Conservation (phyloP, 2,113 vertebrate species). For the Phalacrocorax carbo region DNA sequence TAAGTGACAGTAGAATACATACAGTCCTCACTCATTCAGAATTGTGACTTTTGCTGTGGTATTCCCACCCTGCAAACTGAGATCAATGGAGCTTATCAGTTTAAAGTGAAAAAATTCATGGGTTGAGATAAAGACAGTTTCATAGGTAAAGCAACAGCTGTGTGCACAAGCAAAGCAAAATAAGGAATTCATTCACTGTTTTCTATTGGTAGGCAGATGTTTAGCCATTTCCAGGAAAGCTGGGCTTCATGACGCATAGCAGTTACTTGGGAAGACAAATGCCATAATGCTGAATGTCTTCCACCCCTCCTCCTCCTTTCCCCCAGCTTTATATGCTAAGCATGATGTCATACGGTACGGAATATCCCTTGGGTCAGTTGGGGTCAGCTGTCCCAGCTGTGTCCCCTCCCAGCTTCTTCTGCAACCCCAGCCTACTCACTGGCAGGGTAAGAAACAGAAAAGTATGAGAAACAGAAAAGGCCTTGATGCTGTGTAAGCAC, state of each 20-base stretch:
- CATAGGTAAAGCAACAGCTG: background rate
- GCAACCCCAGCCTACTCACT: background rate
- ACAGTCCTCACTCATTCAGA: background rate
- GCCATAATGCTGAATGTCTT: background rate
- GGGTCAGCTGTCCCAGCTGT: background rate
- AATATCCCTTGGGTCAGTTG: background rate
- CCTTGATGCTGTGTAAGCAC: background rate
- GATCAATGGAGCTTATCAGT: background rate
- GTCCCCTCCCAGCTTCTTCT: background rate
- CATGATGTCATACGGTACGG: background rate
- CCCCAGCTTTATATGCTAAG: background rate
- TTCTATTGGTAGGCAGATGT: background rate
- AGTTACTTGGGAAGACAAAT: background rate
- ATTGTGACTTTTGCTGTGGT: background rate
- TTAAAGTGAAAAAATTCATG: background rate
- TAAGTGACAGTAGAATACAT: background rate
- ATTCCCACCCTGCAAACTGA: background rate
- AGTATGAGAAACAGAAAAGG: background rate
- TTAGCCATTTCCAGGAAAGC: background rate
- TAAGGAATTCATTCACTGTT: background rate
- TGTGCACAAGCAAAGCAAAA: background rate
- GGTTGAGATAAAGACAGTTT: background rate
- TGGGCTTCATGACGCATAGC: accelerated
- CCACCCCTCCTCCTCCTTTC: background rate
- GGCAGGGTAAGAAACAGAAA: background rate